Conservation (phyloP, 2,888 invertebrate species). For the Petrolisthes manimaculis region DNA sequence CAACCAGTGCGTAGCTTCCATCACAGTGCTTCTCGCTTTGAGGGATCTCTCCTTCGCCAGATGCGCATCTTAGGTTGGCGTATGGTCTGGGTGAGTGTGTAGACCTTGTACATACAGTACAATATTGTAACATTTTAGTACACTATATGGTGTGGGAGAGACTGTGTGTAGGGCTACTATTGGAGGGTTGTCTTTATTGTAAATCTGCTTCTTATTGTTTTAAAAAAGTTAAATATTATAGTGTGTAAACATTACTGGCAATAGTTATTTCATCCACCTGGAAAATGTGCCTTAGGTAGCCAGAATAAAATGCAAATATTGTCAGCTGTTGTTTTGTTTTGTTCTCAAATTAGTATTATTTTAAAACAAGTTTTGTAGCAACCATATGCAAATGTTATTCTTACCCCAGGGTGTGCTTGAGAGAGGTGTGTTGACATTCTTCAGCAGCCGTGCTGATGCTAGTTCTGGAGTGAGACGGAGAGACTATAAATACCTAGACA, state of each 20-base stretch:
- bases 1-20: conserved; percentile 76
- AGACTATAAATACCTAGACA: conserved; percentile 78
- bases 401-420: conserved; percentile 76
- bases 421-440: conserved; percentile 78
- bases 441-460: conserved; percentile 76
- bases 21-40: conserved; percentile 75
- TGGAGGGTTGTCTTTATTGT: too few relatives aligned
- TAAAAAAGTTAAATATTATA: not conserved
- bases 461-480: conserved; percentile 75
- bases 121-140: not conserved
- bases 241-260: not conserved
- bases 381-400: not conserved
- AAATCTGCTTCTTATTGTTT: not conserved
- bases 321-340: not conserved
- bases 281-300: not conserved
- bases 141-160: not conserved
- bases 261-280: not conserved
- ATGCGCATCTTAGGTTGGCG: conserved; percentile 78
- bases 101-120: too few relatives aligned
- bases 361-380: not conserved
- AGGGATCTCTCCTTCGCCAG: conserved; percentile 77
- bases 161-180: not conserved
- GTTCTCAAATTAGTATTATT: not conserved
- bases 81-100: conserved; percentile 74
- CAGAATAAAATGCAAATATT: not conserved